Evolutionary conservation across 2,888 invertebrate genomes (phyloP), one percentile per base, ranked within the genome.

Genomic region (Rhamnusium bicolor): DNA sequence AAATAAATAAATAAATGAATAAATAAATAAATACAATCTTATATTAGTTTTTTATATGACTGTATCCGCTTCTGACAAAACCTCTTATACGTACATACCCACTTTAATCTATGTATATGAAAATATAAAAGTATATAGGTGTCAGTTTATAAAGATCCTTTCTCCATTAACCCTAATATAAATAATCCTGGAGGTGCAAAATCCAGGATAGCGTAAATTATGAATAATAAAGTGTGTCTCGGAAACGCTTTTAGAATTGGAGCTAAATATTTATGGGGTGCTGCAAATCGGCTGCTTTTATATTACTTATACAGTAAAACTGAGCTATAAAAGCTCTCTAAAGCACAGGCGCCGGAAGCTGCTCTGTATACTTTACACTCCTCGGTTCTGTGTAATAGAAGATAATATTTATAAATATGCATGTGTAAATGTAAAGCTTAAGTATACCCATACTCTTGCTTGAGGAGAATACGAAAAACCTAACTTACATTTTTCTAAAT

Each of bases 331-430:
- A 87, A 87, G 87, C 87, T 86, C 85, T 86, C 86, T 80, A 85
- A 85, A 85, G 85, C 86, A 78, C 80, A 79, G 79, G 77, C 78
- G 79, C 84, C 86, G 86, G 85, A 87, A 85, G 84, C 83, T 79
- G 75, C 82, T 80, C 81, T 76, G 83, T 85, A 84, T 85, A 85
- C 86, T 86, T 87, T 87, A 86, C 87, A 86, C 85, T 85, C 83
- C 85, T 85, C 86, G 85, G 83, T 82, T 84, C 86, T 85, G 82
- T 84, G 86, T 86, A 87, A 88, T 87, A 87, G 87, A 87, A 87
- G 88, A 87, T 88, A 88, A 88, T 88, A 87, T 88, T 88, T 88
- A 88, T 88, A 88, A 88, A 88, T 88, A 88, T 88, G 88, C 86
- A 88, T 88, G 87, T 85, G 86, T 85, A 86, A 87, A 87, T 87